Evolutionary conservation across 2,888 invertebrate species (phyloP), one percentile per base, ranked within the genome.

Genomic region (Octodonta nipae): DNA sequence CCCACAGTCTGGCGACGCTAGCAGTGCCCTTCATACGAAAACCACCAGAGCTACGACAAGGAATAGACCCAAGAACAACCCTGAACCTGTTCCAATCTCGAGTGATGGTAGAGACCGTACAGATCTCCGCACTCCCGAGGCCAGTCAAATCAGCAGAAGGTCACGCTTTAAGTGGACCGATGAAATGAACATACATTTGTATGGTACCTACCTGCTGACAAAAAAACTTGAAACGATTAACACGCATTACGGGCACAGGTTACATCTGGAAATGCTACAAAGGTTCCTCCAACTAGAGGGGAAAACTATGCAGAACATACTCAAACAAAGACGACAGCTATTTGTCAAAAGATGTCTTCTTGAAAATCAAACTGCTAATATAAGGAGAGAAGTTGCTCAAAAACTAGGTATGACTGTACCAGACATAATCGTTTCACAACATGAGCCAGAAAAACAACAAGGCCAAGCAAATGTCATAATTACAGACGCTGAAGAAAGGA

Each of bases 11-110:
- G 20, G 20, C n/a, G 20, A 20, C 6, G 20, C 7, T 20, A 20
- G 20, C 20, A 20, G 20, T 20, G 20, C 20, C 20, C 20, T 20
- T 20, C 20, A n/a, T 20, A 20, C 20, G 20, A 20, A n/a, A 20
- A 20, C 20, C 20, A 20, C 20, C 20, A 20, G n/a, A 20, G 20
- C n/a, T 20, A 20, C n/a, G 20, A n/a, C 20, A 20, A 20, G n/a
- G 20, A 20, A 20, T 20, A n/a, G 20, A 20, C 20, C n/a, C 20
- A 20, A n/a, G 7, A 7, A 20, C 20, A 20, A 7, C 20, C n/a
- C 20, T 20, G 20, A 20, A 20, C 20, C 20, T 20, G n/a, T 20
- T 20, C 20, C 20, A 20, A n/a, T n/a, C 20, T 20, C 7, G 20
- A 20, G n/a, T 7, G 20, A 20, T 20, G 20, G 6, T n/a, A n/a